Conservation (phyloP, 2,888 invertebrate species). For the Tipula lateralis region DNA sequence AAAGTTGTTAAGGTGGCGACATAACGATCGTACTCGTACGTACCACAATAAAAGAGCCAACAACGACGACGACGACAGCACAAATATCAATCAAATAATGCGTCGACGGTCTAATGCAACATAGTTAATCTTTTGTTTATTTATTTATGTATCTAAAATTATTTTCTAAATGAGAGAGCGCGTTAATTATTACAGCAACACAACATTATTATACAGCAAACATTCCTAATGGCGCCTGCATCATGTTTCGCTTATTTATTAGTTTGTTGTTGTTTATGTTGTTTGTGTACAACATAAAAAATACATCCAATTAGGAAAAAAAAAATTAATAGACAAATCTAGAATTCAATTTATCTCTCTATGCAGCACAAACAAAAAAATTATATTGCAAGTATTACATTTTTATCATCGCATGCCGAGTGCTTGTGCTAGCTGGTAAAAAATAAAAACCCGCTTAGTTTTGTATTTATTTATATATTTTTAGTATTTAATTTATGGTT, state of each 20-base stretch:
- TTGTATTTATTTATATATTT: not conserved
- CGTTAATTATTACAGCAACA: constrained; percentile 19
- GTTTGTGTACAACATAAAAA: constrained; percentile 11
- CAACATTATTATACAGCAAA: not conserved
- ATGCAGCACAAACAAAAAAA: not conserved
- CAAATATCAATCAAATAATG: not conserved
- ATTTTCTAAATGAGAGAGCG: constrained; percentile 11
- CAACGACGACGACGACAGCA: not conserved
- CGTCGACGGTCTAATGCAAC: constrained; percentile 1
- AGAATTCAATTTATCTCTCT: constrained; percentile 4
- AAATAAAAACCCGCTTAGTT: not conserved
- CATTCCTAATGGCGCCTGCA: constrained; percentile 19
- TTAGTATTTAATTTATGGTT: not conserved
- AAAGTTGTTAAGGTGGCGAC: not conserved
- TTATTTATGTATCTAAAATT: not conserved
- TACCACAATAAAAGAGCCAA: not conserved
- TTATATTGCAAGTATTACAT: not conserved
- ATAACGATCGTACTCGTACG: not conserved
- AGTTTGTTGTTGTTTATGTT: not conserved
- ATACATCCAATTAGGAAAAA: constrained; percentile 14
- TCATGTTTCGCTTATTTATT: not conserved
- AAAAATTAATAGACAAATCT: constrained; percentile 7
- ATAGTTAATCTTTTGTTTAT: not conserved
- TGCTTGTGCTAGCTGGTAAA: not conserved
- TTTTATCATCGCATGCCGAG: constrained; percentile 9